Evolutionary conservation across 2,113 vertebrate genomes (phyloP), one percentile per base, ranked within the genome.

Genomic region (Channa argus): DNA sequence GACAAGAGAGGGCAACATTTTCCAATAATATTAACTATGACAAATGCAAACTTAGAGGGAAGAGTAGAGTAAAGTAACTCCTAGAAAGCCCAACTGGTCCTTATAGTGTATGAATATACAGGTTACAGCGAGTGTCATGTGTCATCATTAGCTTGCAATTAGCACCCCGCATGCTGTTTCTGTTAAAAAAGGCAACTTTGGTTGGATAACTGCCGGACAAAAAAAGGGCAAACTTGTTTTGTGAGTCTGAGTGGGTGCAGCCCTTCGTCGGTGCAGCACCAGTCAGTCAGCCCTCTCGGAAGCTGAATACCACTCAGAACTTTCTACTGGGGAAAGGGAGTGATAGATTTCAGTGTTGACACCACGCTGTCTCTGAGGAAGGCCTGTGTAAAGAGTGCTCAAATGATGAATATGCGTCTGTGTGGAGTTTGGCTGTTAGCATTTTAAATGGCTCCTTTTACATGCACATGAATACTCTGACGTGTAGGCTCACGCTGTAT

Each of bases 241-340:
- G 4, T 37, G 10, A 2, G 10, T 37, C 70, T 8, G n/a, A 67
- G 51, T 15, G 43, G 3, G 46, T 5, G 15, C 12, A 55, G 46
- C 39, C 60, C 55, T 69, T 85, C 66, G 82, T 83, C 71, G 78
- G 74, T 49, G 80, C 84, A 49, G 39, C 63, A 24, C 37, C 43
- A 53, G 74, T 70, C 65, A 59, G 37, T 46, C 45, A n/a, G 8
- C 47, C 12, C 14, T 44, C n/a, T 12, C 34, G 1, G 12, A 52
- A 8, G 0, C 41, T 41, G 43, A 73, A 62, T 61, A 44, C 0
- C 63, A 52, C 10, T 61, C 63, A 11, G n/a, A 82, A 58, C 47
- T 59, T 70, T 65, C 36, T 14, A 6, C 53, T 24, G 46, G 37
- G 52, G 9, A 34, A 13, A 60, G 71, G 79, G 15, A 24, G 74